Evolutionary conservation across 2,888 invertebrate species (phyloP), one percentile per base, ranked within the genome.

Genomic region (Agrochola circellaris): DNA sequence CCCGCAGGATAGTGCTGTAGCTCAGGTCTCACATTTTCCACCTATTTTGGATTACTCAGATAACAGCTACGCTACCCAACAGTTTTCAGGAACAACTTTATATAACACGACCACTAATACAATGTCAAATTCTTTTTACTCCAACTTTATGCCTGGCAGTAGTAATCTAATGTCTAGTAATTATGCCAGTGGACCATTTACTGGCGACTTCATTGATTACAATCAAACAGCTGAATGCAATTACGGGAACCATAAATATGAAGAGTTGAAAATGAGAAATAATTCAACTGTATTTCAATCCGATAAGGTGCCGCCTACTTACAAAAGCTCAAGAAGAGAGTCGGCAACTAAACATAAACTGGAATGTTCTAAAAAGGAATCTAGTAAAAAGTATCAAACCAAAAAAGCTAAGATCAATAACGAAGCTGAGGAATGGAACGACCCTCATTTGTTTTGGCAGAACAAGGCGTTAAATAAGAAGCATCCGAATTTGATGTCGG

Each of bases 11-110:
- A 94, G 92, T 77, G 93, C 94, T 67, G 93, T 96, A 2, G 96
- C 96, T 45, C 96, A 96, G 90, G 96, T 96, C 4, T 96, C 96
- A 17, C 96, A 96, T 89, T 96, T 96, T 74, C 96, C 96, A 26
- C 94, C 96, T 26, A 94, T 96, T 64, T 84, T 96, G 48, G 96
- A 96, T 87, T 96, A 96, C 88, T 90, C 95, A 2, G 96, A 96
- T 60, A 96, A 95, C 79, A 92, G 90, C 82, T 96, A 95, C 75
- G 87, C 94, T 26, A 92, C 94, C 8, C 96, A 96, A 84, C 96
- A 96, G 85, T 95, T 95, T 92, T 94, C 95, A 13, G 96, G 96
- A 51, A 96, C 96, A 60, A 94, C 93, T 20, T 92, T 96, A 72
- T 96, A 96, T 83, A 96, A 96, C 84, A 92, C 95, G 26, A 95